These are phyloP conservation scores for Lepidonotus clava DNA, from an alignment of 2,888 invertebrate species.

Conservation along the genomic window DNA sequence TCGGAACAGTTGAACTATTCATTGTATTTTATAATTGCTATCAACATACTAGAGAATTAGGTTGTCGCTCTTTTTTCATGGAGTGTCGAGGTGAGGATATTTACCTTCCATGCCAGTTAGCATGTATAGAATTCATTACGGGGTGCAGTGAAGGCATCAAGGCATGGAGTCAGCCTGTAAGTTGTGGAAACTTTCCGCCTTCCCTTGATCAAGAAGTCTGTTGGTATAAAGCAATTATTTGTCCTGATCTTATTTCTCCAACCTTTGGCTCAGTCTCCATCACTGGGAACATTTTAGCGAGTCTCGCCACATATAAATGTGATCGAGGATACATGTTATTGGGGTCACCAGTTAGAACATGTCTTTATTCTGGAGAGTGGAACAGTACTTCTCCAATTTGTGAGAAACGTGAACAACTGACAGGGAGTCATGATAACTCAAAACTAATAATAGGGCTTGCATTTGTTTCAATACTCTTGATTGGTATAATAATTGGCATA, in stretches of 20 bases:
- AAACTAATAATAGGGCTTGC: background rate
- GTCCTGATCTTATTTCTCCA: background rate
- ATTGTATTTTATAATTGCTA: background rate
- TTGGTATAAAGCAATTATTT: background rate
- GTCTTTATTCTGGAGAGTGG: constrained; percentile 5
- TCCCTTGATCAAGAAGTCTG: background rate
- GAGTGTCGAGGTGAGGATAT: background rate
- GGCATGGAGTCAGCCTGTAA: background rate
- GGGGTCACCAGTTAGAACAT: background rate
- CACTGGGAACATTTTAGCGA: background rate
- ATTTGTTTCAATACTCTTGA: background rate
- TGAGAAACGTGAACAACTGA: background rate
- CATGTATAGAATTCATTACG: background rate
- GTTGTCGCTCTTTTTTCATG: background rate
- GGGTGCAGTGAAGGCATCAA: background rate
- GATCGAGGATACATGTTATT: background rate
- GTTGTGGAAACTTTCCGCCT: background rate
- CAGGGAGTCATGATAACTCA: too few species aligned
- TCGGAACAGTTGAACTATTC: background rate
- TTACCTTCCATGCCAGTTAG: background rate
- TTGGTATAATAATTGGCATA: background rate
- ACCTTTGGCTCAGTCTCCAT: background rate
- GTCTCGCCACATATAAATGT: background rate
- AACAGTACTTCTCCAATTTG: background rate
- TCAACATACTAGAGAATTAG: background rate